Evolutionary conservation across 2,113 vertebrate genomes (phyloP).

Genomic region (Origma solitaria): DNA sequence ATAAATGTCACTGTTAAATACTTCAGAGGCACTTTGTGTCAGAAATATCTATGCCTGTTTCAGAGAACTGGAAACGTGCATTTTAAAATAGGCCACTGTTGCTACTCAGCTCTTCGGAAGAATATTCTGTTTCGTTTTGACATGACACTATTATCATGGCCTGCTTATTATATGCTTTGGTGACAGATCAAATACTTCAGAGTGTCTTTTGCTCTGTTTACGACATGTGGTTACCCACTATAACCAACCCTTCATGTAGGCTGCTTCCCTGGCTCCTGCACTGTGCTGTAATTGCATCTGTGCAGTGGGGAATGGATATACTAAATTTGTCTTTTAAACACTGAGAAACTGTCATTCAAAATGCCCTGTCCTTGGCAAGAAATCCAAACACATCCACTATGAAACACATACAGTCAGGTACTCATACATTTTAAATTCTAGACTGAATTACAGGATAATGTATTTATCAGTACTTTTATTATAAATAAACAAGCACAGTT

Average conservation of each 20-base stretch:
- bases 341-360: neutral
- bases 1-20: neutral
- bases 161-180: neutral
- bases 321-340: constrained; percentile 19
- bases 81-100: neutral
- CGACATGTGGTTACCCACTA: neutral
- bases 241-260: neutral
- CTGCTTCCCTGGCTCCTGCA: neutral
- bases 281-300: neutral
- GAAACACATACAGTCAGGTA: neutral
- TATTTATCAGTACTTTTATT: neutral
- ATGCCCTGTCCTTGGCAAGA: neutral
- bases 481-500: neutral
- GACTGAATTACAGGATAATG: neutral
- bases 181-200: constrained; percentile 15
- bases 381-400: neutral
- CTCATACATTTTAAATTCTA: neutral
- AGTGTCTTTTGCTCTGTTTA: neutral
- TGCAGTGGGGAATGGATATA: neutral
- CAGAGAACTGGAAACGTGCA: neutral
- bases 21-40: neutral
- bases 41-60: neutral
- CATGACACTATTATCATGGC: neutral
- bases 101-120: neutral
- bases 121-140: neutral